Evolutionary conservation across 35 echinoderm and acorn worm species (phyloP), one percentile per base, ranked within the genome.

Genomic region (Lytechinus pictus): DNA sequence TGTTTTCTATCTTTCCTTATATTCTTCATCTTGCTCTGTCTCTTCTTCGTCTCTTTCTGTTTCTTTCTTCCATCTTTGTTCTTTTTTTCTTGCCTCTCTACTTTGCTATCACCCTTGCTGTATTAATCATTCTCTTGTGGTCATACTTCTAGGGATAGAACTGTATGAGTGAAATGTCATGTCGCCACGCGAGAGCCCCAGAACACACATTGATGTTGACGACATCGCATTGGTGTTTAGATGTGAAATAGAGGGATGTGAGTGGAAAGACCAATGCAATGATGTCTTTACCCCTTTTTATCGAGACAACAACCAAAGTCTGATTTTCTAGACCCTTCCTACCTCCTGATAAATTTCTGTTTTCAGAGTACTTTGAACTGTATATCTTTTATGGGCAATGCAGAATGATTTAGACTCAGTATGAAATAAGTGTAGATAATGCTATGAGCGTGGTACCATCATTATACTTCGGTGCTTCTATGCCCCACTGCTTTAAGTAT

Each of bases 151-250:
- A 60, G 57, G 57, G 57, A 60, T 60, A 60, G 33, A 44, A 11
- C 56, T 58, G 56, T 58, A 1, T 58, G 56, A 58, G 56, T 79
- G 66, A 79, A 79, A 79, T 79, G 66, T 79, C 66, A 79, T 6
- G 66, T 16, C 21, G 66, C 19, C 66, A 16, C n/a, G 66, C 19
- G 14, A 79, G 66, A 24, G 66, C 66, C 66, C 61, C 66, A 79
- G 66, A 79, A 79, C 21, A 79, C 66, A 79, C 66, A 79, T n/a
- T 79, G 66, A 79, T 79, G 19, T 79, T 79, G 66, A 79, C 66
- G 19, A 79, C 66, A 79, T 58, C 56, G 1, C 56, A 58, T 9
- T 58, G 56, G 9, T 58, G 56, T 58, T 79, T 16, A 79, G 66
- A 79, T 79, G 66, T 19, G 14, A 79, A 79, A 79, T 79, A 24